A percentile compares a stretch with the other conserved stretches of the same genome.
Evolutionary conservation across 1,140 invertebrate genomes (phyloP).

Genomic region (Oedothorax gibbosus): DNA sequence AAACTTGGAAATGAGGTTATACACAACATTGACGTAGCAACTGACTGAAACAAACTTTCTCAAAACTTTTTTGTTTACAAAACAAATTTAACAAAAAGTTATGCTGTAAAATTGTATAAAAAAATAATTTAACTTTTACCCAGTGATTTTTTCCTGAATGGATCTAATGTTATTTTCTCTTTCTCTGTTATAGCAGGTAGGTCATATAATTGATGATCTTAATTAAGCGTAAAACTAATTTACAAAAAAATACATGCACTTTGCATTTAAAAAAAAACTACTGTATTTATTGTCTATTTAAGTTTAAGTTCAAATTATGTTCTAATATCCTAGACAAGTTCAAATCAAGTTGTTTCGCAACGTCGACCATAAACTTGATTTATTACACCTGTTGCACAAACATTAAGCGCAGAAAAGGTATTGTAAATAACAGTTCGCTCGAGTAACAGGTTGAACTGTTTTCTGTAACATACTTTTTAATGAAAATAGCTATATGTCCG

Average conservation of each 20-base stretch:
- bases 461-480: background rate
- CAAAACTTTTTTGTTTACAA: background rate
- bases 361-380: slow-evolving; percentile 17
- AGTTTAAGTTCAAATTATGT: background rate
- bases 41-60: background rate
- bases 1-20: slow-evolving; percentile 9
- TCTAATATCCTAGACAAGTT: background rate
- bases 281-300: background rate
- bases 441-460: background rate
- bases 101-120: background rate
- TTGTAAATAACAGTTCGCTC: background rate
- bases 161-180: background rate
- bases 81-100: background rate
- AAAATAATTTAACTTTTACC: background rate
- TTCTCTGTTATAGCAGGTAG: slow-evolving; percentile 2
- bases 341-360: slow-evolving; percentile 32
- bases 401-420: background rate
- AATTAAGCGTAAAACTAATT: background rate
- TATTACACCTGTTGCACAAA: slow-evolving; percentile 24
- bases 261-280: background rate
- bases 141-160: background rate
- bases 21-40: slow-evolving; percentile 27
- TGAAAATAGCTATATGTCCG: background rate
- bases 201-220: background rate
- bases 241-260: background rate